These are phyloP conservation scores for Lycorma delicatula DNA, from an alignment of 1,140 invertebrate genomes.

Conservation along the genomic window DNA sequence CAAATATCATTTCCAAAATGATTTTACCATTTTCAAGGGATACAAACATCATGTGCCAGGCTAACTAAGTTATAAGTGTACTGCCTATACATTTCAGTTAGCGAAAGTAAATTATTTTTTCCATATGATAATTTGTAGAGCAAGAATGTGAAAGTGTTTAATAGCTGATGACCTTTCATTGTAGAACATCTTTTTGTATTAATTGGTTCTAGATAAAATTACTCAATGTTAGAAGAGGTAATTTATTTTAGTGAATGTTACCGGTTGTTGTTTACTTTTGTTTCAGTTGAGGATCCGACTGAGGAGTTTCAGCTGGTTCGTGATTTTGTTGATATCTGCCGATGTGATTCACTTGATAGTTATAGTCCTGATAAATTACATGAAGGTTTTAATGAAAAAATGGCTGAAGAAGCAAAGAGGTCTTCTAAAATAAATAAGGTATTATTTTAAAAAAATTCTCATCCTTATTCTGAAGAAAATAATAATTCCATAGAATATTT, in stretches of 20 bases:
- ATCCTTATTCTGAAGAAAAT: not conserved
- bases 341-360: constrained; percentile 57
- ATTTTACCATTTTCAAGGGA: too few relatives aligned
- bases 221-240: not conserved
- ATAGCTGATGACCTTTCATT: not conserved
- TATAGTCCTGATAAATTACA: constrained; percentile 56
- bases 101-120: not conserved
- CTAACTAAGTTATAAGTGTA: not conserved
- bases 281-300: constrained; percentile 82
- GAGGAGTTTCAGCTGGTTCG: constrained; percentile 77
- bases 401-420: constrained; percentile 63
- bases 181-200: not conserved
- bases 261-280: constrained; percentile 28
- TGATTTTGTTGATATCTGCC: constrained; percentile 78
- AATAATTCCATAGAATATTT: too few relatives aligned
- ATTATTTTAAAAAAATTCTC: not conserved
- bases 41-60: not conserved
- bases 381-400: constrained; percentile 65
- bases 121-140: not conserved
- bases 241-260: too few relatives aligned
- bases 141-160: not conserved
- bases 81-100: not conserved
- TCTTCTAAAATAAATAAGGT: constrained; percentile 69
- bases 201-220: constrained; percentile 1
- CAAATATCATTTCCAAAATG: too few relatives aligned